These are phyloP conservation scores for Idris sp. DNA, from an alignment of 1,140 invertebrate genomes.

Conservation along the genomic window DNA sequence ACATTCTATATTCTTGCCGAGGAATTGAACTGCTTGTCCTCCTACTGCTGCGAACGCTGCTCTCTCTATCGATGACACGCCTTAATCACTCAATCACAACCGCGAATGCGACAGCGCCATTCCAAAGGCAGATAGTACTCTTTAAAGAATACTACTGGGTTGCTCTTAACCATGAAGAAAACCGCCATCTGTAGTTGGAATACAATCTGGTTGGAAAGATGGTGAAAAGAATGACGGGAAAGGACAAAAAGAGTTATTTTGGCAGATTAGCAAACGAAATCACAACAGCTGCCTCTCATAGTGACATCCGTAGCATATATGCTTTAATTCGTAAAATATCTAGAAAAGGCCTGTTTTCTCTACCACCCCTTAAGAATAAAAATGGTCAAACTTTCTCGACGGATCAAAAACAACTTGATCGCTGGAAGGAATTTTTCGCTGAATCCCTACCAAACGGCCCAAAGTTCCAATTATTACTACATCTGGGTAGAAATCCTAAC, in stretches of 20 bases:
- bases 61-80: no score
- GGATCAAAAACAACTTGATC: constrained; percentile 7
- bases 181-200: neutral
- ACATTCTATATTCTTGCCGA: no score
- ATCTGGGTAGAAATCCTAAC: neutral
- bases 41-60: no score
- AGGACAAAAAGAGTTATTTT: constrained; percentile 10
- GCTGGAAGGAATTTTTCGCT: constrained; percentile 9
- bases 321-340: constrained; percentile 14
- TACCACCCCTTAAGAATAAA: constrained; percentile 9
- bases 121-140: no score
- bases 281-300: neutral
- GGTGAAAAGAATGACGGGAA: constrained; percentile 14
- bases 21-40: no score
- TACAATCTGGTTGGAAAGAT: constrained; percentile 14
- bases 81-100: no score
- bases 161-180: constrained; percentile 2
- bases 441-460: neutral
- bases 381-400: constrained; percentile 9
- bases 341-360: neutral
- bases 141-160: no score
- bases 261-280: neutral
- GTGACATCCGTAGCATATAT: constrained; percentile 12
- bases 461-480: constrained; percentile 2
- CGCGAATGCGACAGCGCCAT: no score